A percentile compares a stretch with the other conserved stretches of the same genome.
Conservation (phyloP, 2,888 invertebrate genomes). For the Erebia epiphron region DNA sequence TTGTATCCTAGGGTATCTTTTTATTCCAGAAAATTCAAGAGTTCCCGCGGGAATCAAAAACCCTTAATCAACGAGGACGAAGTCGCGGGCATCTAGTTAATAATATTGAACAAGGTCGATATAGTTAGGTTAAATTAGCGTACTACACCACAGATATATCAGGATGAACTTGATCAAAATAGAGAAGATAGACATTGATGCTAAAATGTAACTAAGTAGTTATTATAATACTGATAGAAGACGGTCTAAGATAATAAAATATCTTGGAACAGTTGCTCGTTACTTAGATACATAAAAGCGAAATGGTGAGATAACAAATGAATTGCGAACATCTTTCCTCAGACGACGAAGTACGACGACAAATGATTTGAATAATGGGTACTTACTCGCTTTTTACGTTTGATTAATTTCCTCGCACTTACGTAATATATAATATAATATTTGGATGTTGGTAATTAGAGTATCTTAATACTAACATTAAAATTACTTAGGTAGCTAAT, state of each 20-base stretch:
- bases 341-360: slow-evolving; percentile 20
- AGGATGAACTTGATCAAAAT: too few relatives aligned
- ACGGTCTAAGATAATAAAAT: slow-evolving; percentile 1
- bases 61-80: too few relatives aligned
- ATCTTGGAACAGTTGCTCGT: slow-evolving; percentile 13
- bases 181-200: not conserved
- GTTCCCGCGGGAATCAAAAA: too few relatives aligned
- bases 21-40: too few relatives aligned
- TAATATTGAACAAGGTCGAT: too few relatives aligned
- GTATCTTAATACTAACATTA: too few relatives aligned
- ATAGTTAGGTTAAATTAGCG: too few relatives aligned
- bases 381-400: slow-evolving; percentile 32
- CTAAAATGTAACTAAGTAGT: not conserved
- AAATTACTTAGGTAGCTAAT: too few relatives aligned
- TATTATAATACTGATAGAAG: not conserved
- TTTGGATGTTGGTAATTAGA: not conserved
- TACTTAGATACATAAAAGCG: slow-evolving; percentile 16
- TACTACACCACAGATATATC: too few relatives aligned
- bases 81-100: too few relatives aligned
- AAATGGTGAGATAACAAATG: slow-evolving; percentile 28
- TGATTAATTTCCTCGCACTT: slow-evolving; percentile 31
- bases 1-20: too few relatives aligned
- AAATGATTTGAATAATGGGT: slow-evolving; percentile 35
- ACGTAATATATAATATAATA: not conserved
- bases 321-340: slow-evolving; percentile 26